Percentiles rank a stretch among this genome's conserved stretches.
Conservation (phyloP, 53 echinoderm and acorn worm species). For the Hippasteria phrygiana region DNA sequence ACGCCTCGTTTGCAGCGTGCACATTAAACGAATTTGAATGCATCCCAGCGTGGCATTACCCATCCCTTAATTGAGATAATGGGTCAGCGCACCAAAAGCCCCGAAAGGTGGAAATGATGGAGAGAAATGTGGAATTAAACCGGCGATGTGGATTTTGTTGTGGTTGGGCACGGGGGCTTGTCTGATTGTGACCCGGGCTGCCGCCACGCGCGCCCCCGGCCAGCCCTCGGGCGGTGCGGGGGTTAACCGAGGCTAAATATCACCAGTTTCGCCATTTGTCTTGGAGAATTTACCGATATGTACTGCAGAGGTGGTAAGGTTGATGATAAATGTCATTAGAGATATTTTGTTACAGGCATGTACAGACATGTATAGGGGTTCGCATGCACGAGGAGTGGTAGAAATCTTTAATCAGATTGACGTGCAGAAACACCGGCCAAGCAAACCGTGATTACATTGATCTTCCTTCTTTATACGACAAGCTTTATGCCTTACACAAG, state of each 20-base stretch:
- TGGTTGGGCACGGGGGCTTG: not conserved
- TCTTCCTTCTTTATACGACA: no score
- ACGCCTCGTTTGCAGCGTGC: constrained; percentile 33
- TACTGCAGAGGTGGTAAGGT: no score
- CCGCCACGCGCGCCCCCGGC: constrained; percentile 4
- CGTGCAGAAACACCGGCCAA: no score
- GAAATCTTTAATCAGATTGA: no score
- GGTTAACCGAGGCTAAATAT: constrained; percentile 13
- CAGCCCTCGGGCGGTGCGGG: not conserved
- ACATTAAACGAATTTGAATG: constrained; percentile 37
- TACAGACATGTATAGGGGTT: no score
- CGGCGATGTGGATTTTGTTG: constrained; percentile 7
- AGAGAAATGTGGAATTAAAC: not conserved
- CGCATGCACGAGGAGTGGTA: no score
- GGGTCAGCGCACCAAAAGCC: constrained; percentile 34
- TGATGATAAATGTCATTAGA: no score
- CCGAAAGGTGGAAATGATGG: constrained; percentile 45
- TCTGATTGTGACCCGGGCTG: not conserved
- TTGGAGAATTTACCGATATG: no score
- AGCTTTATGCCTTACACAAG: no score
- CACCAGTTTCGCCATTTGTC: not conserved
- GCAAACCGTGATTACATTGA: no score
- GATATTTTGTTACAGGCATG: no score
- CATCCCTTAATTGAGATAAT: constrained; percentile 37
- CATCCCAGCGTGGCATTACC: constrained; percentile 43